Conservation (phyloP, 2,888 invertebrate species). For the Camptogramma bilineatum region DNA sequence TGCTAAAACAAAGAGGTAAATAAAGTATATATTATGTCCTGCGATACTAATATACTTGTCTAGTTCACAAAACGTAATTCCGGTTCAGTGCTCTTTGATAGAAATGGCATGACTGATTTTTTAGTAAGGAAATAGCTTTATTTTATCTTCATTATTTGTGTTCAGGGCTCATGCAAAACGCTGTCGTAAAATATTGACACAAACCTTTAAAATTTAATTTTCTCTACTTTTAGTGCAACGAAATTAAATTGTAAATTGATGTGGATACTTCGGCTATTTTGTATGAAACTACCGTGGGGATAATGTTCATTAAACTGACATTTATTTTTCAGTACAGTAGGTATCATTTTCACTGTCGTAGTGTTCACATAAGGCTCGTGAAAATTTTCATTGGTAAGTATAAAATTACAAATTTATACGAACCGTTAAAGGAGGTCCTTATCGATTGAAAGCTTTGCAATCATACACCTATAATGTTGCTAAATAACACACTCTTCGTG, state of each 20-base stretch:
- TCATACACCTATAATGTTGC: constrained; percentile 43
- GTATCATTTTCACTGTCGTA: constrained; percentile 22
- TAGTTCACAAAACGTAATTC: no score
- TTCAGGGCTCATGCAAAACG: not conserved
- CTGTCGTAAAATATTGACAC: not conserved
- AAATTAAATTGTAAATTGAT: not conserved
- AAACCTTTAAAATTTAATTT: not conserved
- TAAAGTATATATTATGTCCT: no score
- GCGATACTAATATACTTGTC: no score
- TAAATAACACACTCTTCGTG: constrained; percentile 45
- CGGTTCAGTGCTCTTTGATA: no score
- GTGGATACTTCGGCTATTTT: not conserved
- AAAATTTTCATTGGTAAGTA: constrained; percentile 26
- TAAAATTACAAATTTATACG: constrained; percentile 28
- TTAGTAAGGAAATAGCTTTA: no score
- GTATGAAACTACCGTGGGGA: not conserved
- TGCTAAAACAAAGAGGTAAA: not conserved
- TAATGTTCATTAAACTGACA: not conserved
- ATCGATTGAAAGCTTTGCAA: constrained; percentile 44
- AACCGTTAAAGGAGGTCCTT: constrained; percentile 40
- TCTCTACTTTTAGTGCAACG: not conserved
- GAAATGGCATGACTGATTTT: no score
- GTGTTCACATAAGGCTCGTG: constrained; percentile 11
- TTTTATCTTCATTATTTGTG: not conserved
- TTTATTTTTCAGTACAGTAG: constrained; percentile 10